A percentile compares a stretch with the other conserved stretches of the same genome.
phyloP scores from a whole-genome alignment of 1,140 invertebrate genomes.

The Drosophila willistoni region DNA sequence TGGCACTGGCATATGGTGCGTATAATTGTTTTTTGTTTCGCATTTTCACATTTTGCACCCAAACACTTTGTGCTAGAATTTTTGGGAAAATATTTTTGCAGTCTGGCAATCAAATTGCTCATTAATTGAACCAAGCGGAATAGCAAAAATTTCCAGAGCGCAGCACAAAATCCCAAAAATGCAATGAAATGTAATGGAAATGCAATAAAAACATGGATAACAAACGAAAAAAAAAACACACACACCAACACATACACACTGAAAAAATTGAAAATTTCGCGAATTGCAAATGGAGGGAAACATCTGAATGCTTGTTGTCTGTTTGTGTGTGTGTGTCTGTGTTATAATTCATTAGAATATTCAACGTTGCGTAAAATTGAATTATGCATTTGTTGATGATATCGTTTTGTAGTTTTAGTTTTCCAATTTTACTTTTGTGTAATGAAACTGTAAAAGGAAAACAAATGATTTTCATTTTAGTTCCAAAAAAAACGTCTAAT shows the following conservation, averaged over 20 bases:
- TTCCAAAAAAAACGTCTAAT: background rate
- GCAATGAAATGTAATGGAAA: conserved; percentile 67
- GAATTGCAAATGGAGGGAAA: conserved; percentile 30
- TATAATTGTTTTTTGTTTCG: conserved; percentile 15
- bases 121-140: conserved; percentile 56
- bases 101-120: conserved; percentile 60
- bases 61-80: background rate
- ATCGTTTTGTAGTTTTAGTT: conserved; percentile 27
- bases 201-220: conserved; percentile 59
- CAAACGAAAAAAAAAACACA: background rate
- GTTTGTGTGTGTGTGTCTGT: conserved; percentile 28
- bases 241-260: background rate
- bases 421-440: conserved; percentile 14
- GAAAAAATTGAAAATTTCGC: conserved; percentile 16
- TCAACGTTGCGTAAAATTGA: conserved; percentile 73
- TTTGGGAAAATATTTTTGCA: conserved; percentile 43
- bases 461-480: background rate
- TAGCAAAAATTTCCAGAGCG: conserved; percentile 25
- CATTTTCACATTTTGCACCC: background rate
- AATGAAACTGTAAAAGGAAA: conserved; percentile 3
- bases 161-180: conserved; percentile 36
- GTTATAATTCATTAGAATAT: conserved; percentile 72
- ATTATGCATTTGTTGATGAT: conserved; percentile 61
- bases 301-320: conserved; percentile 23
- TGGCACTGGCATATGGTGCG: conserved; percentile 33